Percentiles rank a stretch among this genome's conserved stretches.
phyloP scores from a whole-genome alignment of 1,140 invertebrate species.

The Aphelinus atriplicis region DNA sequence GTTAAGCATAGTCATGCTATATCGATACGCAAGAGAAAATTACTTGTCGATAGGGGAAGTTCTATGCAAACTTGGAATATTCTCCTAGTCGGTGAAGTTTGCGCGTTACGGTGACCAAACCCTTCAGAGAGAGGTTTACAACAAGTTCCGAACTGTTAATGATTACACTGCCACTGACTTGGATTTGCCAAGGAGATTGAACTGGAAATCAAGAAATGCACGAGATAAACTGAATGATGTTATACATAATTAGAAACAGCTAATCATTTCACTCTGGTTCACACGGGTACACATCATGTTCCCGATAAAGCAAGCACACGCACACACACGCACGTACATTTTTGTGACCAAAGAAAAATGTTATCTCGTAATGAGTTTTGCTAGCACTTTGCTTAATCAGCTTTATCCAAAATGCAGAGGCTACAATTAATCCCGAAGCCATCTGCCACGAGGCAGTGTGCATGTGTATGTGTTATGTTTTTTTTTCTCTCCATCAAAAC shows the following conservation, averaged over 20 bases:
- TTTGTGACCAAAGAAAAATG: no score
- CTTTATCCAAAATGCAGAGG: not conserved
- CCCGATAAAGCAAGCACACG: no score
- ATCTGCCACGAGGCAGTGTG: no score
- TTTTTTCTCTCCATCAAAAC: not conserved
- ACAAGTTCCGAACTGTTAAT: constrained; percentile 37
- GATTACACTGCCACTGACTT: constrained; percentile 15
- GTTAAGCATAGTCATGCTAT: not conserved
- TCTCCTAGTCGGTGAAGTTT: constrained; percentile 16
- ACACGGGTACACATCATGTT: no score
- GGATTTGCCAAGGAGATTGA: no score
- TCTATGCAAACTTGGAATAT: constrained; percentile 28
- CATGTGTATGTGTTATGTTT: no score
- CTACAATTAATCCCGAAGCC: not conserved
- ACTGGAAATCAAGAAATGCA: no score
- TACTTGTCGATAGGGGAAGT: constrained; percentile 26
- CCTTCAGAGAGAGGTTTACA: constrained; percentile 11
- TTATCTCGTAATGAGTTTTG: not conserved
- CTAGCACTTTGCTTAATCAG: constrained; percentile 18
- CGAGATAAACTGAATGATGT: no score
- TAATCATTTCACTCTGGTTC: no score
- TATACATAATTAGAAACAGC: no score
- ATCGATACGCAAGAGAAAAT: constrained; percentile 22
- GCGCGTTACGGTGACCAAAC: constrained; percentile 26
- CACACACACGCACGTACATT: not conserved